These are phyloP conservation scores for Myotis pilosus DNA, from an alignment of 2,797 vertebrate species.

Conservation along the genomic window DNA sequence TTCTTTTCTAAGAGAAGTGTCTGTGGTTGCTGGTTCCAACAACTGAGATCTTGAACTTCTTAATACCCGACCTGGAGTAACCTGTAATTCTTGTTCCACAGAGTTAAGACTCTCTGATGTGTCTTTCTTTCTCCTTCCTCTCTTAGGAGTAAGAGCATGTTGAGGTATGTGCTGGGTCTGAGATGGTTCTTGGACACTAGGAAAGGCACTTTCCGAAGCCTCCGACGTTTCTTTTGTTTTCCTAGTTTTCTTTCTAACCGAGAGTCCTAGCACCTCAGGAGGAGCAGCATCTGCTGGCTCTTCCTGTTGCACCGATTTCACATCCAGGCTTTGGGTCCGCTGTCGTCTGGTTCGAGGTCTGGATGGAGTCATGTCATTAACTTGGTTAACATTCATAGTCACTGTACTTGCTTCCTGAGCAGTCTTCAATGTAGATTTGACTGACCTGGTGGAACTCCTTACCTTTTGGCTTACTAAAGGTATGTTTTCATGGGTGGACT, in stretches of 20 bases:
- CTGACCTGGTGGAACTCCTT: constrained; percentile 59
- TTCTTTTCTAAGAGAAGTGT: constrained; percentile 47
- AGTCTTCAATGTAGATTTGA: constrained; percentile 55
- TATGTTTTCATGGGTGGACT: constrained; percentile 76
- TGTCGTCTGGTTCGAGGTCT: constrained; percentile 73
- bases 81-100: constrained; percentile 81
- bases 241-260: constrained; percentile 76
- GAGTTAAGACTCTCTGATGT: constrained; percentile 74
- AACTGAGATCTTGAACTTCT: constrained; percentile 71
- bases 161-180: constrained; percentile 68
- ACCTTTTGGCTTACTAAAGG: constrained; percentile 74
- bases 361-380: constrained; percentile 66
- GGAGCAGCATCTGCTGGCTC: constrained; percentile 50
- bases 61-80: constrained; percentile 81
- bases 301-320: background rate
- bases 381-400: constrained; percentile 42
- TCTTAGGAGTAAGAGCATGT: constrained; percentile 67
- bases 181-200: constrained; percentile 49
- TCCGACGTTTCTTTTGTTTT: constrained; percentile 64
- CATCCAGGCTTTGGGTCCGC: constrained; percentile 9
- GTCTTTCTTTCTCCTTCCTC: constrained; percentile 79
- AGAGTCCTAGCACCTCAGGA: constrained; percentile 45
- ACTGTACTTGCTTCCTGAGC: constrained; percentile 69
- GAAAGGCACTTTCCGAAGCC: constrained; percentile 49
- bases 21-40: constrained; percentile 37